Base-by-base conservation (phyloP, 2,888 invertebrate species). In the Eupithecia subfuscata region DNA sequence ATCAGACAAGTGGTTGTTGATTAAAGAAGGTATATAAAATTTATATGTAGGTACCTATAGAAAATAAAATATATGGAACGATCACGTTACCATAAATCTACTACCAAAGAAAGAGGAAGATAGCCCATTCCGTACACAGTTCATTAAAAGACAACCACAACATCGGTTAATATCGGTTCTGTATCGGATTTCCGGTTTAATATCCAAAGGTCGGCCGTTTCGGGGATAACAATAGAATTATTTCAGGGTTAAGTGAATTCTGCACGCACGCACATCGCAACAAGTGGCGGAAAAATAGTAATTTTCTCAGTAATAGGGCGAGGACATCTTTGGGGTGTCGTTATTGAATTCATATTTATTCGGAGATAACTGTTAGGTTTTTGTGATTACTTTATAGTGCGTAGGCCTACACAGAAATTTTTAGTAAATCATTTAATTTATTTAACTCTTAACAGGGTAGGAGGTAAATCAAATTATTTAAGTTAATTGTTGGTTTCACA, bases 251-350 rank as follows among this genome's bases (percentile, higher is more conserved):
- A 88, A 89, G 80, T 85, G 84, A 84, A 84, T 88, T 83, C 78
- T 75, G 83, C 84, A 87, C 87, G 87, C 88, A 88, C 88, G 88
- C 83, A 85, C 82, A 84, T 63, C 65, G 87, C 90, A 90, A 90
- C 90, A 91, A 90, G 90, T 90, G 87, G 86, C 67, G 75, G 82
- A 80, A 81, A 65, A 79, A 79, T 80, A 80, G 68, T 73, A 69
- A 77, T 77, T 81, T 78, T 79, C 79, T 77, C 78, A 77, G 77
- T 79, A 80, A 81, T 76, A 74, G 75, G 70, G 75, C 67, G 63
- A 69, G 60, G 76, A 75, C 70, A 73, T 73, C 69, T 72, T 76
- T 63, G 71, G 71, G 73, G 68, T 71, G 74, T 73, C 60, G 14
- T 76, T 73, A 76, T 78, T 76, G 70, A 56, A 76, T 78, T 77